Percentiles rank a stretch among this genome's conserved stretches.
These are phyloP conservation scores for Penaeus japonicus DNA, from an alignment of 1,140 invertebrate genomes.

Conservation along the genomic window DNA sequence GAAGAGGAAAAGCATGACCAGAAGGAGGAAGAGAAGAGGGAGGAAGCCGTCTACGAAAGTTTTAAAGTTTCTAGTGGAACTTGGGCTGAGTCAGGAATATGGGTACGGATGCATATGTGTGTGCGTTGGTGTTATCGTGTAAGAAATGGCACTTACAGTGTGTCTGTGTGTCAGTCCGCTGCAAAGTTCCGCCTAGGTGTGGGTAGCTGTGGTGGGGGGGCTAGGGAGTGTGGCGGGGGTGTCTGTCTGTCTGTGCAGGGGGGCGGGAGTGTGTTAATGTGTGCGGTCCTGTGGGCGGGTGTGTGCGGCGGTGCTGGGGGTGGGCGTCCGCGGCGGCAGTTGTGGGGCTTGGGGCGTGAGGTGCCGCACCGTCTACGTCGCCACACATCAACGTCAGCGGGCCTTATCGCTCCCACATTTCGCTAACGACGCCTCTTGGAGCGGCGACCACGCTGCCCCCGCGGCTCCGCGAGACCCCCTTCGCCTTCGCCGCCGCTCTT, in stretches of 20 bases:
- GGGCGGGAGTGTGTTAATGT: no score
- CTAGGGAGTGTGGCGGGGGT: neutral
- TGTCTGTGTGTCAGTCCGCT: conserved; percentile 1
- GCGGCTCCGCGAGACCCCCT: neutral
- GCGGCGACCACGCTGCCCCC: neutral
- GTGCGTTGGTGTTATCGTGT: neutral
- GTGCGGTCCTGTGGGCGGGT: neutral
- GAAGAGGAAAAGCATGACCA: neutral
- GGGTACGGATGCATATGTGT: conserved; percentile 3
- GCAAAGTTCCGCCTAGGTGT: neutral
- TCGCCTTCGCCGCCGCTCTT: neutral
- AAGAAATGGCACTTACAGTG: neutral
- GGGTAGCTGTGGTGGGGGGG: neutral
- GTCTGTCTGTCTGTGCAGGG: no score
- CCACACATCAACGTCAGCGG: conserved; percentile 47
- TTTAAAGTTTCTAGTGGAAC: neutral
- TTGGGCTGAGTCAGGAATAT: neutral
- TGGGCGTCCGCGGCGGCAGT: neutral
- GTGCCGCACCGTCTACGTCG: conserved; percentile 28
- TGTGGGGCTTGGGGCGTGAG: conserved; percentile 6
- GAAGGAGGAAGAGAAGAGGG: neutral
- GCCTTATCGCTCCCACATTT: conserved; percentile 34
- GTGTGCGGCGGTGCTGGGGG: neutral
- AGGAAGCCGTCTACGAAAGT: neutral
- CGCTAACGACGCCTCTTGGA: conserved; percentile 13